Evolutionary conservation across 2,113 vertebrate species (phyloP), one percentile per base, ranked within the genome.

Genomic region (Centropus unirufus): DNA sequence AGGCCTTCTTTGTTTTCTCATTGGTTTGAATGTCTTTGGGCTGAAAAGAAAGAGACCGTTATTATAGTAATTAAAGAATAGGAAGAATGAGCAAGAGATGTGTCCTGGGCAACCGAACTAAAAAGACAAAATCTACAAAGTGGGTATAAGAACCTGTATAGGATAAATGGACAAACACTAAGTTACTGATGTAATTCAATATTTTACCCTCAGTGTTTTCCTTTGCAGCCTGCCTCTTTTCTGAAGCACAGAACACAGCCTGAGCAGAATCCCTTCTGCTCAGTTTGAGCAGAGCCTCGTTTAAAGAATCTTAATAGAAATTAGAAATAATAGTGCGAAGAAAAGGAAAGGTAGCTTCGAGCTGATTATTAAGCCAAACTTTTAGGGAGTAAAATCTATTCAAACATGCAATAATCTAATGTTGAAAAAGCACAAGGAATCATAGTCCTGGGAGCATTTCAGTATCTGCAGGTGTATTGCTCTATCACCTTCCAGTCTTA

Each of bases 301-400:
- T 92, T 74, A 89, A 74, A 95, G 18, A 67, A 59, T 46, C 14
- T 63, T 88, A 74, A 89, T 32, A 77, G 49, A 88, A 94, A 83
- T 68, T 80, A 90, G 14, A 61, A 73, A 88, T 62, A 77, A 86
- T 42, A 9, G 11, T 36, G 14, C 74, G 22, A 95, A 93, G 63
- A 66, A 86, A 80, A 86, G 29, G 23, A 88, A 79, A 78, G 14
- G 39, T 47, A 91, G 8, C 14, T 89, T 63, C 83, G 93, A 83
- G 32, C 57, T 92, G 80, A 68, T 29, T 57, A 83, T 92, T 76
- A 83, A 83, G 26, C 20, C 59, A 78, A 27, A 67, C 8, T 90
- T 90, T 69, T 68, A 90, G 40, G 4, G 0, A 66, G 12, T 59
- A 39, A 92, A 88, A 83, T 90, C 36, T 91, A 34, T 77, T 93